Conservation (phyloP, 2,888 invertebrate genomes). For the Lingula anatina region DNA sequence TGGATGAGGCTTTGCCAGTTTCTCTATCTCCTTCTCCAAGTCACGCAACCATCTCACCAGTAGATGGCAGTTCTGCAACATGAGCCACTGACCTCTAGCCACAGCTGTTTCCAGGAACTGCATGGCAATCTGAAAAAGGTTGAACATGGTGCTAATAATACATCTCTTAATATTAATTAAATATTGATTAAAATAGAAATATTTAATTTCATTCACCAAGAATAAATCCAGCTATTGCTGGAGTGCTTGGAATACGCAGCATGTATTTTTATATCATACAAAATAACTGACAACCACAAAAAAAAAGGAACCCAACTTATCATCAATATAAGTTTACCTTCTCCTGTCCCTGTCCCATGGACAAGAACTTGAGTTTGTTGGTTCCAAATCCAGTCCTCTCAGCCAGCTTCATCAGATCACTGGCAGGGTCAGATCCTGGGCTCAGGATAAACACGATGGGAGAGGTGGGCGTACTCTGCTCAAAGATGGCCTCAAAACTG, state of each 20-base stretch:
- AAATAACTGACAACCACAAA: background rate
- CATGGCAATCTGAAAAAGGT: slow-evolving; percentile 63
- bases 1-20: slow-evolving; percentile 75
- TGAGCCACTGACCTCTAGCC: slow-evolving; percentile 75
- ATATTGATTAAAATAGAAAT: too few relatives aligned
- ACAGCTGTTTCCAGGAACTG: slow-evolving; percentile 51
- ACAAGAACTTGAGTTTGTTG: slow-evolving; percentile 52
- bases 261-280: background rate
- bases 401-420: slow-evolving; percentile 53
- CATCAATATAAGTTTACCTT: slow-evolving; percentile 29
- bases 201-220: too few relatives aligned
- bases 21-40: slow-evolving; percentile 78
- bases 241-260: too few relatives aligned
- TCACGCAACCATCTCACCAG: slow-evolving; percentile 72
- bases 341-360: slow-evolving; percentile 55
- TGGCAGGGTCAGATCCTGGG: slow-evolving; percentile 54
- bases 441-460: slow-evolving; percentile 54
- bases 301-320: background rate
- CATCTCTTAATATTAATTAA: too few relatives aligned
- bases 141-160: too few relatives aligned
- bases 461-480: slow-evolving; percentile 72
- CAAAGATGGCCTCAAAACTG: slow-evolving; percentile 77
- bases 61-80: slow-evolving; percentile 89
- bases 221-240: too few relatives aligned
- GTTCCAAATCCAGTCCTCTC: slow-evolving; percentile 52